phyloP scores from a whole-genome alignment of 2,888 invertebrate genomes.

The Copidosoma aretas region DNA sequence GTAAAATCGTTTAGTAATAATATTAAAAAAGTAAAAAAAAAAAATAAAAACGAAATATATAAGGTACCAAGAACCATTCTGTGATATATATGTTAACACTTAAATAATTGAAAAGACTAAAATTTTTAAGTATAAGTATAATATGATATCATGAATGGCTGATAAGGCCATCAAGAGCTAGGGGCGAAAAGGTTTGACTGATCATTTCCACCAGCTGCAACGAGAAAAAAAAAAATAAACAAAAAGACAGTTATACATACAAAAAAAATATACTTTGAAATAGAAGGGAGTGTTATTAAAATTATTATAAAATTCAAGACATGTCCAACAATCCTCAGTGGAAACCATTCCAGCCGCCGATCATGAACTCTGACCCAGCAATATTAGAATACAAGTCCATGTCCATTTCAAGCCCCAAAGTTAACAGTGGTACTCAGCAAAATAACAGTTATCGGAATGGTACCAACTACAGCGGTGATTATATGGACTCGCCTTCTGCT shows the following conservation, averaged over 20 bases:
- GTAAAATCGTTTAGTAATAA: conserved; percentile 54
- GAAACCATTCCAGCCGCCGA: conserved; percentile 90
- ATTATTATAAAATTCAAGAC: conserved; percentile 53
- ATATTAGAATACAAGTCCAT: conserved; percentile 83
- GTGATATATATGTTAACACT: conserved; percentile 68
- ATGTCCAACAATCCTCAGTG: conserved; percentile 89
- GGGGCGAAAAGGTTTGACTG: conserved; percentile 35
- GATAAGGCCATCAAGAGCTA: conserved; percentile 31
- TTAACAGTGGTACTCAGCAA: conserved; percentile 54
- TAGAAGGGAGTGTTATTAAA: conserved; percentile 38
- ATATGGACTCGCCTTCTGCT: conserved; percentile 56
- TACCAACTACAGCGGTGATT: conserved; percentile 66
- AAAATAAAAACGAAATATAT: conserved; percentile 50
- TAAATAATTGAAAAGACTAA: conserved; percentile 63
- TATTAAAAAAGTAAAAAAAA: too few species aligned
- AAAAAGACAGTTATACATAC: conserved; percentile 36
- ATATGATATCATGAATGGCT: conserved; percentile 47
- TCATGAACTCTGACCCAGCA: conserved; percentile 80
- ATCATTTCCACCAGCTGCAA: conserved; percentile 42
- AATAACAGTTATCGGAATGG: conserved; percentile 66
- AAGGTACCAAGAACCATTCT: conserved; percentile 69
- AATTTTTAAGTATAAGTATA: conserved; percentile 62
- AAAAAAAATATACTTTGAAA: conserved; percentile 29
- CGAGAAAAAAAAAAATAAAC: conserved; percentile 39
- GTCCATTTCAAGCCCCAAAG: conserved; percentile 66